phyloP scores from a whole-genome alignment of 2,888 invertebrate genomes.

The Caenorhabditis sinica region DNA sequence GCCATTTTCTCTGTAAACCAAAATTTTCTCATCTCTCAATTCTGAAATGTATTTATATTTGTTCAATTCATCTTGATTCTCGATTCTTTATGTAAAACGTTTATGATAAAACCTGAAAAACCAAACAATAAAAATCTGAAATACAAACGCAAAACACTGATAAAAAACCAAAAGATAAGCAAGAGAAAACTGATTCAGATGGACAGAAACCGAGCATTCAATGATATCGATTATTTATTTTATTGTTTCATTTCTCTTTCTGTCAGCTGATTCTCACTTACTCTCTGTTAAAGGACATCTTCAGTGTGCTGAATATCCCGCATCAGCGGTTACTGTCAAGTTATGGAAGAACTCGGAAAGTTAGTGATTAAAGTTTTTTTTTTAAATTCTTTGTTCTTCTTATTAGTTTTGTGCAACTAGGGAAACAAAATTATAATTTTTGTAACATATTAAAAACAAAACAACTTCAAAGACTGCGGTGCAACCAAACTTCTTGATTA shows the following conservation, averaged over 20 bases:
- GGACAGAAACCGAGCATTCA: neutral
- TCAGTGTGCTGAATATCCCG: slow-evolving; percentile 59
- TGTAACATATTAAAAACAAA: no score
- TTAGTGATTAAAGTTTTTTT: neutral
- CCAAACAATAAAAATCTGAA: slow-evolving; percentile 19
- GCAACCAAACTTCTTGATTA: no score
- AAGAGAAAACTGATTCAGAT: slow-evolving; percentile 10
- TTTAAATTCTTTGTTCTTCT: no score
- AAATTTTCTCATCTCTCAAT: neutral
- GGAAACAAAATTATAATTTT: no score
- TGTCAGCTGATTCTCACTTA: slow-evolving; percentile 17
- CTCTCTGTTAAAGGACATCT: slow-evolving; percentile 51
- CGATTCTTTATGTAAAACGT: slow-evolving; percentile 20
- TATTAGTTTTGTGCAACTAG: no score
- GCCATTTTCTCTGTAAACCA: neutral
- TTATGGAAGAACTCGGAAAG: slow-evolving; percentile 60
- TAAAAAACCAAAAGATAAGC: slow-evolving; percentile 48
- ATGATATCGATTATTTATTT: slow-evolving; percentile 54
- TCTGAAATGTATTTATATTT: slow-evolving; percentile 14
- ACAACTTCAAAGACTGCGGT: no score
- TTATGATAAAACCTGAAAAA: slow-evolving; percentile 25
- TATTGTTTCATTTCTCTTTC: slow-evolving; percentile 8
- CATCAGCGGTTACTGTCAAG: slow-evolving; percentile 57
- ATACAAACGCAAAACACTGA: slow-evolving; percentile 12
- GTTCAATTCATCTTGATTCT: neutral